These are phyloP conservation scores for Poeciliopsis infans DNA, from an alignment of 2,797 vertebrate species.

Conservation along the genomic window DNA sequence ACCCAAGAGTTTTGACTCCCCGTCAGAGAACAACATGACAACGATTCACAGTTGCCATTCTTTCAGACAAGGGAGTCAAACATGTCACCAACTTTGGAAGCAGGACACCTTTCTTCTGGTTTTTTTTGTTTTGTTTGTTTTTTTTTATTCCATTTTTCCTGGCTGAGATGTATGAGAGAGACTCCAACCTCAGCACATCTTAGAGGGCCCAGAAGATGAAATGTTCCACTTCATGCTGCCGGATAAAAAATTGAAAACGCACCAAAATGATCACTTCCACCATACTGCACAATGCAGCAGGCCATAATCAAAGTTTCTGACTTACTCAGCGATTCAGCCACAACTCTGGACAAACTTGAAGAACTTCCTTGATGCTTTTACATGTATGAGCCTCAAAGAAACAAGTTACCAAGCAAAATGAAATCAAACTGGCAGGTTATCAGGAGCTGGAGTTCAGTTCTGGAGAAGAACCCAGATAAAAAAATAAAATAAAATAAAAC, in stretches of 20 bases:
- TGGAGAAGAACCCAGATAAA: slow-evolving; percentile 11
- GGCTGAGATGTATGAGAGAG: slow-evolving; percentile 11
- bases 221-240: slow-evolving; percentile 49
- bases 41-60: slow-evolving; percentile 54
- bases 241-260: slow-evolving; percentile 26
- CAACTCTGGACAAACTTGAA: slow-evolving; percentile 43
- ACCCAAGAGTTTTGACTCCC: slow-evolving; percentile 35
- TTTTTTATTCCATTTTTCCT: background rate
- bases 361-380: slow-evolving; percentile 32
- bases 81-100: slow-evolving; percentile 57
- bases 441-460: slow-evolving; percentile 28
- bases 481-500: slow-evolving; percentile 18
- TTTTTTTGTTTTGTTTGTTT: background rate
- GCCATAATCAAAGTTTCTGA: slow-evolving; percentile 47
- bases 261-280: slow-evolving; percentile 29
- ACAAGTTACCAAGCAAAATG: slow-evolving; percentile 32
- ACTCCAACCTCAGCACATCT: slow-evolving; percentile 53
- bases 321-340: slow-evolving; percentile 49
- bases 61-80: slow-evolving; percentile 36
- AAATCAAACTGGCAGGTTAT: slow-evolving; percentile 27
- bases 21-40: slow-evolving; percentile 51
- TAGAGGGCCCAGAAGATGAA: slow-evolving; percentile 51
- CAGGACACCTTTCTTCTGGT: slow-evolving; percentile 27
- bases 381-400: slow-evolving; percentile 33
- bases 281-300: slow-evolving; percentile 18